phyloP scores from a whole-genome alignment of 2,888 invertebrate genomes.

The Agonopterix subpropinquella region DNA sequence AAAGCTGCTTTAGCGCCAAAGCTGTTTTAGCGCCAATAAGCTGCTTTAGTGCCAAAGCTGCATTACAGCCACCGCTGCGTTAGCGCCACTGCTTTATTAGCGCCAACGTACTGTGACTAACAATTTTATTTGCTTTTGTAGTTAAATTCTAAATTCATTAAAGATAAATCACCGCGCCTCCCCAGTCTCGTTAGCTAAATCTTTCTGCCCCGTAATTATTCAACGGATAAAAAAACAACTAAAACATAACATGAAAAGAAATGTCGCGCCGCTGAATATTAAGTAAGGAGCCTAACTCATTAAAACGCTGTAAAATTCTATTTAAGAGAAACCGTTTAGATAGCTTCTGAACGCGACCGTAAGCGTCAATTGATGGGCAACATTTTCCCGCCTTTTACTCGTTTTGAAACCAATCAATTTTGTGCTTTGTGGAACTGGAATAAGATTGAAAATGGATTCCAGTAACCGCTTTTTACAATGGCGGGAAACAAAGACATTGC shows the following conservation, averaged over 20 bases:
- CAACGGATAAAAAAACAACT: constrained; percentile 46
- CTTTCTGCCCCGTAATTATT: constrained; percentile 66
- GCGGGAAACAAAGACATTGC: constrained; percentile 49
- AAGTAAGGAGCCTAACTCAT: constrained; percentile 65
- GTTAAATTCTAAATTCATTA: constrained; percentile 62
- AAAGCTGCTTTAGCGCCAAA: too few species aligned
- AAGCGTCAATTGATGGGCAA: constrained; percentile 1
- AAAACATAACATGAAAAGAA: constrained; percentile 61
- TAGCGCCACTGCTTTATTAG: too few species aligned
- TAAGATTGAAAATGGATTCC: background rate
- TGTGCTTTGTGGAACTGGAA: too few species aligned
- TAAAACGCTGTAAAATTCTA: constrained; percentile 71
- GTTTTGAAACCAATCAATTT: too few species aligned
- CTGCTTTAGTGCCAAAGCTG: too few species aligned
- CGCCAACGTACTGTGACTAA: too few species aligned
- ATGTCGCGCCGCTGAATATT: constrained; percentile 35
- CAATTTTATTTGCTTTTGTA: too few species aligned
- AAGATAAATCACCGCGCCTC: constrained; percentile 68
- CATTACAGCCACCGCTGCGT: too few species aligned
- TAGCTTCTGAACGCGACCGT: constrained; percentile 15
- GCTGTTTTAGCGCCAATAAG: too few species aligned
- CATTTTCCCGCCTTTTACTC: background rate
- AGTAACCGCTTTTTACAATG: constrained; percentile 22
- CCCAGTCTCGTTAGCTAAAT: constrained; percentile 67
- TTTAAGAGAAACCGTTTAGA: constrained; percentile 38